Conservation (phyloP, 2,888 invertebrate genomes). For the Thysanoteuthis rhombus region DNA sequence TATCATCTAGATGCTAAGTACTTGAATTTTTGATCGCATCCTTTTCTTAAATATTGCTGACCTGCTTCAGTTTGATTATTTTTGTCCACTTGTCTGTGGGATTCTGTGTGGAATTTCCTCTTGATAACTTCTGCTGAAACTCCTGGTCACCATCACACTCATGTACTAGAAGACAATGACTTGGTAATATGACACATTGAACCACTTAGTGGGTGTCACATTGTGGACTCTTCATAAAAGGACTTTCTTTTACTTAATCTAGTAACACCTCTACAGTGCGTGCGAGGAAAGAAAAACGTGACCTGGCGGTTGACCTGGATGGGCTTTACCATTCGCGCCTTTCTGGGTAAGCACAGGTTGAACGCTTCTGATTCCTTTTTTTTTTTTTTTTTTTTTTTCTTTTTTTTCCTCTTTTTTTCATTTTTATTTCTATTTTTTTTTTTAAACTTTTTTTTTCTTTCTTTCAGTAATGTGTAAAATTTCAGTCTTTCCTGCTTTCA, state of each 20-base stretch:
- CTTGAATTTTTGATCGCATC: not conserved
- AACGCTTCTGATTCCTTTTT: slow-evolving; percentile 20
- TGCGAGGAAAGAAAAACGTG: slow-evolving; percentile 31
- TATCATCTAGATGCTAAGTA: not conserved
- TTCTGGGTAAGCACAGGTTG: slow-evolving; percentile 28
- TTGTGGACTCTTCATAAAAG: not conserved
- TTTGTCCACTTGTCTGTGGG: not conserved
- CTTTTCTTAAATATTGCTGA: not conserved
- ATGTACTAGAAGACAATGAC: not conserved
- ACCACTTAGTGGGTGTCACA: not conserved
- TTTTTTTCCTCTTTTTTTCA: not conserved
- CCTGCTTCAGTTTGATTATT: not conserved
- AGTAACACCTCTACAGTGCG: slow-evolving; percentile 31
- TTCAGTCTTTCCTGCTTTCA: not conserved
- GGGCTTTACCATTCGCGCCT: slow-evolving; percentile 32
- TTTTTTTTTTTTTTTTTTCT: not conserved
- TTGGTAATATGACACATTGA: not conserved
- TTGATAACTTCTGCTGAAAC: not conserved
- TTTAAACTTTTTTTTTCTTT: not conserved
- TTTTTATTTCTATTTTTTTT: no score
- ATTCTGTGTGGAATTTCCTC: no score
- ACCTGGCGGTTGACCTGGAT: slow-evolving; percentile 30
- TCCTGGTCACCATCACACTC: not conserved
- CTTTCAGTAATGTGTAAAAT: not conserved
- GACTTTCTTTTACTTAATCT: slow-evolving; percentile 22